A percentile compares a stretch with the other conserved stretches of the same genome.
Conservation (phyloP, 1,140 invertebrate genomes). For the Himalopsyche phryganea region DNA sequence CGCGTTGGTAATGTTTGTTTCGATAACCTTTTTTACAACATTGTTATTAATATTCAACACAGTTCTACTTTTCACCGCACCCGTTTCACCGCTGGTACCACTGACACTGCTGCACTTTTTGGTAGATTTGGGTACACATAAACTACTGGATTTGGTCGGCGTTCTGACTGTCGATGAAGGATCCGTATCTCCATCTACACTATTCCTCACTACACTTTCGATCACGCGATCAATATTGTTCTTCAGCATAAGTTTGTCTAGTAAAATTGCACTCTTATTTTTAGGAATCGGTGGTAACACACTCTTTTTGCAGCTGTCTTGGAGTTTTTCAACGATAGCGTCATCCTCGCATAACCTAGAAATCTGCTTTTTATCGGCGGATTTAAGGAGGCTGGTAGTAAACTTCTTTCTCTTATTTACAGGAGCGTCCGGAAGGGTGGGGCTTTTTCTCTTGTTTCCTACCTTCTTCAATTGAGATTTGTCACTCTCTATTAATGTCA, state of each 20-base stretch:
- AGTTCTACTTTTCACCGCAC: slow-evolving; percentile 30
- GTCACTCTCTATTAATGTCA: slow-evolving; percentile 33
- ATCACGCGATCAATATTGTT: slow-evolving; percentile 54
- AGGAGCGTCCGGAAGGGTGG: slow-evolving; percentile 12
- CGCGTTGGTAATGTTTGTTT: slow-evolving; percentile 47
- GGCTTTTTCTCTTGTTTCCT: slow-evolving; percentile 23
- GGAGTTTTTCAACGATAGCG: slow-evolving; percentile 19
- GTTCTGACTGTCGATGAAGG: slow-evolving; percentile 40
- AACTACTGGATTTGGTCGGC: slow-evolving; percentile 6
- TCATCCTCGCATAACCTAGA: slow-evolving; percentile 12
- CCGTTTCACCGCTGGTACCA: neutral
- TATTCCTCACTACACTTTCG: slow-evolving; percentile 40
- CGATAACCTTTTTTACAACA: slow-evolving; percentile 49
- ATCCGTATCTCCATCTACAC: slow-evolving; percentile 31
- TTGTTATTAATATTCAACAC: slow-evolving; percentile 53
- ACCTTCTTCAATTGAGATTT: slow-evolving; percentile 44
- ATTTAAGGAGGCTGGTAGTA: slow-evolving; percentile 28
- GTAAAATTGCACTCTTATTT: slow-evolving; percentile 50
- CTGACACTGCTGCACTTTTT: neutral
- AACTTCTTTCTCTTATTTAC: slow-evolving; percentile 33
- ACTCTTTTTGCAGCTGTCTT: slow-evolving; percentile 36
- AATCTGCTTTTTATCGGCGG: slow-evolving; percentile 36
- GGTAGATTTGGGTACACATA: slow-evolving; percentile 2
- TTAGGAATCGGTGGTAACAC: slow-evolving; percentile 41
- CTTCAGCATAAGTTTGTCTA: slow-evolving; percentile 54